Conservation (phyloP, 2,888 invertebrate genomes). For the Eupithecia pulchellata region DNA sequence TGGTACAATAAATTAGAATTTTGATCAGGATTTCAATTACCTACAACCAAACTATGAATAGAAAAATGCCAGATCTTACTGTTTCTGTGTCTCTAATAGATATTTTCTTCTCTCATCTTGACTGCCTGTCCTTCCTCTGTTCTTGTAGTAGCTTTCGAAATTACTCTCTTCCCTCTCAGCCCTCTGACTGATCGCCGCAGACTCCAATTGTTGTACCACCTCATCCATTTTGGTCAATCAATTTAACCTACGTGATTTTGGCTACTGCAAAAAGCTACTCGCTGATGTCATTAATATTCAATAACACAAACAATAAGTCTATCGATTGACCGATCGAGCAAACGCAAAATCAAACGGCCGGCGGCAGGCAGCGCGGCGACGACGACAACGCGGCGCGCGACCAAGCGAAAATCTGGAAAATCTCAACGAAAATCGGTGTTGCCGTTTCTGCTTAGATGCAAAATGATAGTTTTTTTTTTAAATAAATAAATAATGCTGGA, state of each 20-base stretch:
- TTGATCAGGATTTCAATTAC: background rate
- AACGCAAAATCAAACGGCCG: too few relatives aligned
- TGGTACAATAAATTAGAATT: background rate
- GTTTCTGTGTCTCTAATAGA: conserved; percentile 84
- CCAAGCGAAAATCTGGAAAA: too few relatives aligned
- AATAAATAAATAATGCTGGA: too few relatives aligned
- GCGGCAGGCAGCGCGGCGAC: too few relatives aligned
- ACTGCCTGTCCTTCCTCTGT: conserved; percentile 66
- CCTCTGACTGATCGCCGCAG: conserved; percentile 50
- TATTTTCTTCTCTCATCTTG: conserved; percentile 84
- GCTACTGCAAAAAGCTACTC: background rate
- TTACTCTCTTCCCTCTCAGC: conserved; percentile 35
- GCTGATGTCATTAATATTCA: too few relatives aligned
- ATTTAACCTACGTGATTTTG: background rate
- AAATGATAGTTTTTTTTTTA: too few relatives aligned
- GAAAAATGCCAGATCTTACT: background rate
- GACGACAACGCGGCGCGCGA: too few relatives aligned
- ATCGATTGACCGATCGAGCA: too few relatives aligned
- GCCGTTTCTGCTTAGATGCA: too few relatives aligned
- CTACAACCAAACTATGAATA: background rate
- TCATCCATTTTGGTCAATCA: conserved; percentile 72
- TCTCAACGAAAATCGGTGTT: too few relatives aligned
- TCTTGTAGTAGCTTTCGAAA: conserved; percentile 70
- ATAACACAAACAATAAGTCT: too few relatives aligned
- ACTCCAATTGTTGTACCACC: conserved; percentile 61